These are phyloP conservation scores for Sciaenops ocellatus DNA, from an alignment of 2,797 vertebrate species.

Conservation along the genomic window DNA sequence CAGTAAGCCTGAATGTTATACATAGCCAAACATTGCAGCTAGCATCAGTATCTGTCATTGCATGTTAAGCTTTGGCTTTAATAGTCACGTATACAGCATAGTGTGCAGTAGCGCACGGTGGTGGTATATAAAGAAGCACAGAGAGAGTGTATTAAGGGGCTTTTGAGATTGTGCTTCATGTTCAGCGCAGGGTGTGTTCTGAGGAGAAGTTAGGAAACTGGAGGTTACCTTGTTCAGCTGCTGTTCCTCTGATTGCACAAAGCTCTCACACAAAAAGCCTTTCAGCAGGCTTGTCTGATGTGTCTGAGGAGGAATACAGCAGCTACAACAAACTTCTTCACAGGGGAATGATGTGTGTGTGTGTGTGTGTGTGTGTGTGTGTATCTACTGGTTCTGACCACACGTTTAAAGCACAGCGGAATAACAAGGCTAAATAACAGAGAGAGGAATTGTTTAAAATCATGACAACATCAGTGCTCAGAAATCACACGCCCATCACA, in stretches of 20 bases:
- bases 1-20: no score
- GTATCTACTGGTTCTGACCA: neutral
- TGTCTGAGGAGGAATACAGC: conserved; percentile 10
- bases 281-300: conserved; percentile 23
- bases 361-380: neutral
- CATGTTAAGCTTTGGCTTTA: neutral
- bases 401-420: neutral
- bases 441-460: neutral
- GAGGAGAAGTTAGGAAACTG: neutral
- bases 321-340: conserved; percentile 11
- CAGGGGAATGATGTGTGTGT: neutral
- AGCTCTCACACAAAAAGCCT: conserved; percentile 26
- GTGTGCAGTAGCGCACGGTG: neutral
- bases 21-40: neutral
- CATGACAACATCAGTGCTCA: neutral
- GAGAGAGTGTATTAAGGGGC: neutral
- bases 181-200: conserved; percentile 2
- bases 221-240: neutral
- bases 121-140: neutral
- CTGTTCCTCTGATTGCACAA: conserved; percentile 19
- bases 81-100: no score
- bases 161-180: neutral
- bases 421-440: neutral
- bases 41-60: neutral
- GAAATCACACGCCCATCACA: conserved; percentile 23